These are phyloP conservation scores for Addax nasomaculatus DNA, from an alignment of 2,113 vertebrate species.

Conservation along the genomic window DNA sequence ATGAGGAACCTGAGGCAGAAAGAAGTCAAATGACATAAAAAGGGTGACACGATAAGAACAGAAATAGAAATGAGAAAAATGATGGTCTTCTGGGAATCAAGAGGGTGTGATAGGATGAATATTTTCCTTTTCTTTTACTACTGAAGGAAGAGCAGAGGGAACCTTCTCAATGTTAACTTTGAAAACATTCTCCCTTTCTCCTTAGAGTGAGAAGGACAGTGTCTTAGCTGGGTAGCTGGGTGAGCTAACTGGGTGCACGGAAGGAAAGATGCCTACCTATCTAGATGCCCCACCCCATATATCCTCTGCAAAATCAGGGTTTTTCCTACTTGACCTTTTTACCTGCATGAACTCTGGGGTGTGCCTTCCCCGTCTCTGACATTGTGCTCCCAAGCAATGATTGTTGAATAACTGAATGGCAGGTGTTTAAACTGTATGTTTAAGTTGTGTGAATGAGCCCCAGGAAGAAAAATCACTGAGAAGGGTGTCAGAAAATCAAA, in stretches of 20 bases:
- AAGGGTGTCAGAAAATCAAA: neutral
- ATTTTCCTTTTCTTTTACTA: neutral
- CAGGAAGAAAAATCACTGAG: neutral
- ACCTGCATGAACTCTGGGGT: neutral
- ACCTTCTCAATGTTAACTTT: neutral
- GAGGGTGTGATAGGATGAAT: neutral
- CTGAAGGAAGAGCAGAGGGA: neutral
- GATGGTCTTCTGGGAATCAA: neutral
- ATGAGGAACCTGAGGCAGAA: neutral
- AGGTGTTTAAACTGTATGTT: neutral
- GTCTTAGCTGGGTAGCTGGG: neutral
- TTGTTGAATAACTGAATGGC: neutral
- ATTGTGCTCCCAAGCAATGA: neutral
- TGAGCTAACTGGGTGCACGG: neutral
- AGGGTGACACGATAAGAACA: neutral
- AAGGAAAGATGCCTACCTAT: neutral
- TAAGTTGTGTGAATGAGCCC: neutral
- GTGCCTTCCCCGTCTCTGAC: neutral
- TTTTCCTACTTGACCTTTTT: neutral
- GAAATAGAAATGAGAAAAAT: neutral
- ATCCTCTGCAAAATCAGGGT: neutral
- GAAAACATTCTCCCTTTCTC: neutral
- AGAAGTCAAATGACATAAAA: neutral
- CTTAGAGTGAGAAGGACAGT: neutral
- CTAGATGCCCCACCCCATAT: neutral